These are phyloP conservation scores for Achatina immaculata DNA, from an alignment of 1,140 invertebrate genomes.

Conservation along the genomic window DNA sequence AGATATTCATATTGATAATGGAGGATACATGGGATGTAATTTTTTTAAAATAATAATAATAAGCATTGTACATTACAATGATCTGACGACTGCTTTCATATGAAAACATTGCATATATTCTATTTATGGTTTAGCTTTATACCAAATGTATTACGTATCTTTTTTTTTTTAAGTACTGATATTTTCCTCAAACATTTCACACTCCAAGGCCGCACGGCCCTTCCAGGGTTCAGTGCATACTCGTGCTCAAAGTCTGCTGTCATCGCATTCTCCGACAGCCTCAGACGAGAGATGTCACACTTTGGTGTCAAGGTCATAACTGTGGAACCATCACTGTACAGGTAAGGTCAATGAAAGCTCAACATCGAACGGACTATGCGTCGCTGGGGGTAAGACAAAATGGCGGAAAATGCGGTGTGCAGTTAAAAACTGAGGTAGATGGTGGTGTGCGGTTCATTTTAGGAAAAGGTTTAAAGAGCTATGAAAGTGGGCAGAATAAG, in stretches of 20 bases:
- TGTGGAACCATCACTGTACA: slow-evolving; percentile 59
- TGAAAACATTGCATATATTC: no score
- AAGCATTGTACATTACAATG: no score
- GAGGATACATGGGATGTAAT: no score
- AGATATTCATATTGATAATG: no score
- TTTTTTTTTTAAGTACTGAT: no score
- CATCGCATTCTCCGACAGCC: slow-evolving; percentile 69
- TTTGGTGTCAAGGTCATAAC: slow-evolving; percentile 68
- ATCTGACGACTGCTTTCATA: no score
- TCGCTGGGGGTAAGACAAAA: background rate
- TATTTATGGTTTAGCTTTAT: no score
- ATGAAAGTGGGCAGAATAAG: slow-evolving; percentile 52
- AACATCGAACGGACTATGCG: no score
- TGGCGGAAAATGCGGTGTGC: background rate
- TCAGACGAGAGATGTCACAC: slow-evolving; percentile 66
- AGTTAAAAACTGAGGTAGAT: background rate
- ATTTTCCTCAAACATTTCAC: no score
- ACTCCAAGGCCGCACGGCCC: slow-evolving; percentile 77
- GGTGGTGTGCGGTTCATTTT: background rate
- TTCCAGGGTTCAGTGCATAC: slow-evolving; percentile 84
- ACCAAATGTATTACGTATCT: no score
- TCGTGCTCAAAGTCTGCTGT: slow-evolving; percentile 86
- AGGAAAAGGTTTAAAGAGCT: background rate
- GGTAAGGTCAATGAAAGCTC: slow-evolving; percentile 24
- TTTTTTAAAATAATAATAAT: no score